A percentile compares a stretch with the other conserved stretches of the same genome.
phyloP scores from a whole-genome alignment of 2,888 invertebrate genomes.

The Rhyacophila evoluta region DNA sequence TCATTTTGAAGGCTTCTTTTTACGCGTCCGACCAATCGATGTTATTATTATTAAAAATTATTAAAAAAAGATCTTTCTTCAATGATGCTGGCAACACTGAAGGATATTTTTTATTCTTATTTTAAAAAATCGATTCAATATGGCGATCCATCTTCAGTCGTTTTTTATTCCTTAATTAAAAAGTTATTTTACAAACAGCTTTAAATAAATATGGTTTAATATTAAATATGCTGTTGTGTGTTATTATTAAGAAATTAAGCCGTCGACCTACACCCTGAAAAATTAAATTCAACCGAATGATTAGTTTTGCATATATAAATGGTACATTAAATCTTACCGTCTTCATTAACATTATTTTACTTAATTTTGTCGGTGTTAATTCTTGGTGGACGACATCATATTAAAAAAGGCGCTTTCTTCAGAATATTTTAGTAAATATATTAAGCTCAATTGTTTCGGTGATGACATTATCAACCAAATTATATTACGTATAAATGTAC shows the following conservation, averaged over 20 bases:
- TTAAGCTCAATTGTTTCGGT: too few species aligned
- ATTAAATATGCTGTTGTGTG: neutral
- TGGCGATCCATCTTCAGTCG: neutral
- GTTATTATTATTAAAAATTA: neutral
- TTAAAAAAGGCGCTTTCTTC: too few species aligned
- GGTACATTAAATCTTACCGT: too few species aligned
- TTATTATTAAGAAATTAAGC: neutral
- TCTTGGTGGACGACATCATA: too few species aligned
- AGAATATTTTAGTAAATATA: too few species aligned
- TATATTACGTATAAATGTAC: too few species aligned
- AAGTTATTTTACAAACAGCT: neutral
- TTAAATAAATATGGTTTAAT: neutral
- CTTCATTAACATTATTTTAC: too few species aligned
- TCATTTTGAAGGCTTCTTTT: conserved; percentile 73
- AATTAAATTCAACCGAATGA: too few species aligned
- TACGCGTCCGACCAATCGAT: neutral
- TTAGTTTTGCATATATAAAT: too few species aligned
- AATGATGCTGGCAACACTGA: conserved; percentile 24
- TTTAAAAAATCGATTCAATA: conserved; percentile 20
- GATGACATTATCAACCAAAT: too few species aligned
- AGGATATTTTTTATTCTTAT: neutral
- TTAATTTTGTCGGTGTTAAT: too few species aligned
- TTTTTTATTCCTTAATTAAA: neutral
- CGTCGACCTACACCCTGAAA: conserved; percentile 13
- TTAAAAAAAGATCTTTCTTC: neutral